A percentile compares a stretch with the other conserved stretches of the same genome.
These are phyloP conservation scores for Parus major DNA, from an alignment of 2,113 vertebrate genomes.

Conservation along the genomic window DNA sequence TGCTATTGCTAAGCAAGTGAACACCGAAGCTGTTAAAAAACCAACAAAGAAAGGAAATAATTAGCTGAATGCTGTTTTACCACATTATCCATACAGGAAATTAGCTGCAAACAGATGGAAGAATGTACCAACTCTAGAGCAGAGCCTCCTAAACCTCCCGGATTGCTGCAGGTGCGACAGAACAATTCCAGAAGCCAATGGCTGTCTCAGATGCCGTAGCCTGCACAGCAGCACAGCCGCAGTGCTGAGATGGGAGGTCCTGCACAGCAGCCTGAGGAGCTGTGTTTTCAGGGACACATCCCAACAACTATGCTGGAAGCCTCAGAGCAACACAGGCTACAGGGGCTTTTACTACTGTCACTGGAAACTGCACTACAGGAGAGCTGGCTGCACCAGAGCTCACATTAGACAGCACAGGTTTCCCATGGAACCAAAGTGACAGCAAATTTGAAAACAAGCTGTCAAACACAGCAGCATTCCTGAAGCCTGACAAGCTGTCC, in stretches of 20 bases:
- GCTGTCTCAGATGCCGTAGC: fast-evolving
- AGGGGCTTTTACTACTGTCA: background rate
- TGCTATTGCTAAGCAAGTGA: constrained; percentile 89
- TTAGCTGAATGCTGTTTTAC: background rate
- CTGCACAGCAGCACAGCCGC: background rate
- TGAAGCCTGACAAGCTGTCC: background rate
- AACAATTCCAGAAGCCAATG: background rate
- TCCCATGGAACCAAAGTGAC: background rate
- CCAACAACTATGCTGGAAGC: fast-evolving
- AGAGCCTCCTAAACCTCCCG: background rate
- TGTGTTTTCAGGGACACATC: background rate
- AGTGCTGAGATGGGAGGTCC: background rate
- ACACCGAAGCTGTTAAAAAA: constrained; percentile 82
- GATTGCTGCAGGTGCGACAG: background rate
- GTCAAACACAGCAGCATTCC: background rate
- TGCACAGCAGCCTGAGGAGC: background rate
- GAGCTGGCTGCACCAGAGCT: background rate
- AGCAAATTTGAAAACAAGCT: background rate
- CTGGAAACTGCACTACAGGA: background rate
- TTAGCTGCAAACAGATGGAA: background rate
- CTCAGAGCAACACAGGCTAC: background rate
- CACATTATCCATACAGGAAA: background rate
- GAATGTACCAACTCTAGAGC: background rate
- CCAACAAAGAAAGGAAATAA: background rate
- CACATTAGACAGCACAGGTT: fast-evolving